Conservation (phyloP, 2,113 vertebrate species). For the Delphinapterus leucas region DNA sequence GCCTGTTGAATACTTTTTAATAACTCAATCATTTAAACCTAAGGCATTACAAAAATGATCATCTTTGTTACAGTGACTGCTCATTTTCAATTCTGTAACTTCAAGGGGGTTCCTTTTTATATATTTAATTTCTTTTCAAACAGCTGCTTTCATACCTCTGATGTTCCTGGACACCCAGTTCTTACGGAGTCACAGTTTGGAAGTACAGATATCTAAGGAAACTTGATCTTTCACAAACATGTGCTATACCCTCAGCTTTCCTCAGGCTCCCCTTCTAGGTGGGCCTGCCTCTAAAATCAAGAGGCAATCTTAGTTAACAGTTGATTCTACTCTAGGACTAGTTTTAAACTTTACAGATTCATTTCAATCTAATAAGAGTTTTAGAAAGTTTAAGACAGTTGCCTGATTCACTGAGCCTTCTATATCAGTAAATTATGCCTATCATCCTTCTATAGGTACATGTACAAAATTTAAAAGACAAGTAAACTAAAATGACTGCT, state of each 20-base stretch:
- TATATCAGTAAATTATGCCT: not conserved
- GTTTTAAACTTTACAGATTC: not conserved
- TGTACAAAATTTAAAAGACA: not conserved
- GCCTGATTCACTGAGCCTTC: not conserved
- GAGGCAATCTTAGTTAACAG: constrained; percentile 24
- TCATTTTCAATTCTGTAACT: constrained; percentile 30
- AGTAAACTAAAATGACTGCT: constrained; percentile 8
- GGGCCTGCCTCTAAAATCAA: not conserved
- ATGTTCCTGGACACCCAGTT: not conserved
- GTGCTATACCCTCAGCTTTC: not conserved
- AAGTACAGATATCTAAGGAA: constrained; percentile 21
- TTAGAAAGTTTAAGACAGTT: constrained; percentile 9
- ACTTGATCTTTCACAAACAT: constrained; percentile 8
- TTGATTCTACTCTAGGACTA: not conserved
- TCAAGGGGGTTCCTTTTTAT: not conserved
- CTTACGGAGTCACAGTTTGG: not conserved
- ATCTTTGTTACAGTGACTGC: not conserved
- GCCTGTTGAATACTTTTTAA: not conserved
- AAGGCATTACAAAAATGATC: not conserved
- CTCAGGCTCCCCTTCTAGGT: not conserved
- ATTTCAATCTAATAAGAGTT: not conserved
- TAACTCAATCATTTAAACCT: not conserved
- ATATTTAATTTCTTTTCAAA: constrained; percentile 9
- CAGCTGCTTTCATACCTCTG: not conserved
- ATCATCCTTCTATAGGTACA: not conserved